phyloP scores from a whole-genome alignment of 2,113 vertebrate genomes.

The Datnioides undecimradiatus region DNA sequence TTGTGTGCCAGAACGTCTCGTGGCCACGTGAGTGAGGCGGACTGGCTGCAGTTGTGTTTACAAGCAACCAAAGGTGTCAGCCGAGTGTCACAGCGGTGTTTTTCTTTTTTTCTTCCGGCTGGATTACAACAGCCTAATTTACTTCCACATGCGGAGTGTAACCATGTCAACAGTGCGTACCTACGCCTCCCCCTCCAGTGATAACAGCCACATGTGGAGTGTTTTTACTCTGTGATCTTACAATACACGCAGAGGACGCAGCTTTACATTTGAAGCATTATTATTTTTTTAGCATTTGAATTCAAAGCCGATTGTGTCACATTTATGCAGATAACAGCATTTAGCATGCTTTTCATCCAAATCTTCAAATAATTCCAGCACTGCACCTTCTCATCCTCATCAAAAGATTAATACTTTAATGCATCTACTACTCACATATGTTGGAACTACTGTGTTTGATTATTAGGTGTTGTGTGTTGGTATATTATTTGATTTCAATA shows the following conservation, averaged over 20 bases:
- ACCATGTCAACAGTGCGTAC: conserved; percentile 68
- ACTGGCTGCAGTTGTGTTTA: conserved; percentile 76
- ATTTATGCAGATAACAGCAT: not conserved
- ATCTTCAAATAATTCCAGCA: not conserved
- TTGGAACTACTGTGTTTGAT: no score
- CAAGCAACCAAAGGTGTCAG: conserved; percentile 76
- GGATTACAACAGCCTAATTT: conserved; percentile 67
- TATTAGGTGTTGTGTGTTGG: not conserved
- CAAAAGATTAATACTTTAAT: not conserved
- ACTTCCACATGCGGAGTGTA: conserved; percentile 61
- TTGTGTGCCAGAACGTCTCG: conserved; percentile 20
- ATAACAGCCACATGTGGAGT: conserved; percentile 41
- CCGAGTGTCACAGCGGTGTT: conserved; percentile 68
- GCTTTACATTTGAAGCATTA: not conserved
- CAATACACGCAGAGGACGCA: not conserved
- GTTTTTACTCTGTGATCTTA: conserved; percentile 47
- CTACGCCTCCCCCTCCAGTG: conserved; percentile 31
- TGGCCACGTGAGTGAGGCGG: conserved; percentile 58
- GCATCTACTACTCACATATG: not conserved
- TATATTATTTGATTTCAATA: not conserved
- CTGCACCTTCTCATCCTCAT: not conserved
- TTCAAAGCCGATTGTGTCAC: no score
- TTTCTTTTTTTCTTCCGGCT: conserved; percentile 15
- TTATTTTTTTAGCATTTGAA: no score
- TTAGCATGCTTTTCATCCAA: not conserved